A percentile compares a stretch with the other conserved stretches of the same genome.
Evolutionary conservation across 2,797 vertebrate species (phyloP).

Genomic region (Hydrophis major): DNA sequence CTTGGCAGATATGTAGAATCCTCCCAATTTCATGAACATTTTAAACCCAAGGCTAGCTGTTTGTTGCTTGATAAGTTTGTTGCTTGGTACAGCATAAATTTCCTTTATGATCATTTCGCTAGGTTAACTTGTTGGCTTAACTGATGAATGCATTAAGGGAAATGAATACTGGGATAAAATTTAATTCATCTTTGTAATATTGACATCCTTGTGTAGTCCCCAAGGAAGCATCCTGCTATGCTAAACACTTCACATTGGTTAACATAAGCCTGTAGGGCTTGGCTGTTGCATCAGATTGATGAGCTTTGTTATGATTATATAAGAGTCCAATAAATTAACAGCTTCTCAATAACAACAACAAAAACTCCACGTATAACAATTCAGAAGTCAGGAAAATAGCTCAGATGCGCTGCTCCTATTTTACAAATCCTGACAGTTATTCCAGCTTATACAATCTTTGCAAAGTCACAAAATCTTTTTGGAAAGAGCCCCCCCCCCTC

Average conservation of each 20-base stretch:
- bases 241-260: conserved; percentile 33
- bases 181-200: conserved; percentile 40
- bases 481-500: too few relatives aligned
- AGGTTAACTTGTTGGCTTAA: conserved; percentile 5
- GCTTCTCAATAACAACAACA: not conserved
- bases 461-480: not conserved
- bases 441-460: not conserved
- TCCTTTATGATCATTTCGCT: not conserved
- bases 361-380: not conserved
- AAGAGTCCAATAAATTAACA: conserved; percentile 20
- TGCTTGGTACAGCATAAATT: not conserved
- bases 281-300: conserved; percentile 24
- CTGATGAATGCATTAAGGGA: conserved; percentile 2
- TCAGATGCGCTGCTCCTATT: not conserved
- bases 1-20: not conserved
- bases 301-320: conserved; percentile 21
- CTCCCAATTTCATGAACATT: too few relatives aligned
- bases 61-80: not conserved
- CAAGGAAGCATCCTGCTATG: conserved; percentile 6
- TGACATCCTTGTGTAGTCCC: conserved; percentile 17
- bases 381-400: not conserved
- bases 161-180: conserved; percentile 6
- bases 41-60: not conserved
- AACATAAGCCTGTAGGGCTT: conserved; percentile 14
- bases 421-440: not conserved